These are phyloP conservation scores for Morone saxatilis DNA, from an alignment of 2,113 vertebrate species.

Conservation along the genomic window DNA sequence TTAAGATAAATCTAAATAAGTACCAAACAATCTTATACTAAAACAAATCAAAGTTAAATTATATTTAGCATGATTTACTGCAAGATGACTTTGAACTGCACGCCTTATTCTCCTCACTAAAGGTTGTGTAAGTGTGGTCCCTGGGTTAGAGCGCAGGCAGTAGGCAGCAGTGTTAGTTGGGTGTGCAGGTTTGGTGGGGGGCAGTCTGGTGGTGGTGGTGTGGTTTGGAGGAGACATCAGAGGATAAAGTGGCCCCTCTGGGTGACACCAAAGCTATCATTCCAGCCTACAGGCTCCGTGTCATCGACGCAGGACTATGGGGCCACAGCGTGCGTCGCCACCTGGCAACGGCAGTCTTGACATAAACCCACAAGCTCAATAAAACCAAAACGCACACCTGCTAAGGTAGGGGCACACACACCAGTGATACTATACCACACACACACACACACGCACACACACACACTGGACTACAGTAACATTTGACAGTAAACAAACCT, in stretches of 20 bases:
- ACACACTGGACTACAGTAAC: not conserved
- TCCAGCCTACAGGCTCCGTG: slow-evolving; percentile 71
- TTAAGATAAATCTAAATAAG: not conserved
- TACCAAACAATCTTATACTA: not conserved
- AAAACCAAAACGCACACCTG: slow-evolving; percentile 68
- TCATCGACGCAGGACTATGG: slow-evolving; percentile 68
- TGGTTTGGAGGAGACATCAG: slow-evolving; percentile 3
- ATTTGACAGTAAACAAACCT: not conserved
- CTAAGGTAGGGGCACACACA: slow-evolving; percentile 71
- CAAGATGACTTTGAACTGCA: not conserved
- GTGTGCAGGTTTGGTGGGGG: slow-evolving; percentile 34
- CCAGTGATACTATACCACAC: not conserved
- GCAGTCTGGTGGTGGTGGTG: slow-evolving; percentile 22
- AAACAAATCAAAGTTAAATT: not conserved
- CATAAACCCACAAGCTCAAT: slow-evolving; percentile 59
- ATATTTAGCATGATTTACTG: not conserved
- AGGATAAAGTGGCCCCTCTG: slow-evolving; percentile 4
- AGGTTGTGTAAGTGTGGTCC: not conserved
- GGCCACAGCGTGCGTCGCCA: slow-evolving; percentile 49
- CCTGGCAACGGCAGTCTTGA: slow-evolving; percentile 48
- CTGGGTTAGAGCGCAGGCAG: not conserved
- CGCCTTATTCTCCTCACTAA: slow-evolving; percentile 2
- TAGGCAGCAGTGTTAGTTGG: slow-evolving; percentile 1
- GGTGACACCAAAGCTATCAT: slow-evolving; percentile 71
- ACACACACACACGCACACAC: not conserved